phyloP scores from a whole-genome alignment of 2,797 vertebrate species.

The Labroides dimidiatus region DNA sequence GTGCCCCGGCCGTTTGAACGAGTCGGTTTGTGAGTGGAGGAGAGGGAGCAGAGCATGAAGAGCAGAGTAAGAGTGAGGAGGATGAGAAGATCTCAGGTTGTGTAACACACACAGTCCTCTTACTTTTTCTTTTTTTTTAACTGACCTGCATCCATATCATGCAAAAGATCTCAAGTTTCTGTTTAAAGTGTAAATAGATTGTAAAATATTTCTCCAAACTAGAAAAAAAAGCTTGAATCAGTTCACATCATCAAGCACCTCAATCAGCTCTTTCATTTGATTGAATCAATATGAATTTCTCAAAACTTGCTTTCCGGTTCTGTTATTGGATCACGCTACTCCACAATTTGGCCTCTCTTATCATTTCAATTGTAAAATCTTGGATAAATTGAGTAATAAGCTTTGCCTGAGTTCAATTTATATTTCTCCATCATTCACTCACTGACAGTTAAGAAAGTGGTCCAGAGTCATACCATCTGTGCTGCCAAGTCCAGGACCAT shows the following conservation, averaged over 20 bases:
- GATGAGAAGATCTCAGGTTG: not conserved
- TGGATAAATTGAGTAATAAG: conserved; percentile 73
- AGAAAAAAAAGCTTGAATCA: not conserved
- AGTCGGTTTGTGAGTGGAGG: conserved; percentile 46
- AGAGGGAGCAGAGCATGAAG: conserved; percentile 27
- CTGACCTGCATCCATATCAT: not conserved
- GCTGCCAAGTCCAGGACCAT: conserved; percentile 14
- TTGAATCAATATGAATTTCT: conserved; percentile 31
- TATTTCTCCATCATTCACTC: conserved; percentile 38
- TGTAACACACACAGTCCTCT: conserved; percentile 7
- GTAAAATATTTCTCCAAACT: not conserved
- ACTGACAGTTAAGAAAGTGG: conserved; percentile 44
- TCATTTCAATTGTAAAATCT: conserved; percentile 32
- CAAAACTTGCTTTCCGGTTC: conserved; percentile 46
- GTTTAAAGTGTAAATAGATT: not conserved
- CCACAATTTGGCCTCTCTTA: conserved; percentile 8
- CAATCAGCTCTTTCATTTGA: not conserved
- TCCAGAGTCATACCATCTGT: conserved; percentile 7
- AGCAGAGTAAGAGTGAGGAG: conserved; percentile 22
- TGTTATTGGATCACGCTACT: conserved; percentile 64
- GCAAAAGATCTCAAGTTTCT: not conserved
- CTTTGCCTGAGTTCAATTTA: conserved; percentile 78
- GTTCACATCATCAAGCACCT: not conserved
- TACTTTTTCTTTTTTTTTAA: too few relatives aligned
- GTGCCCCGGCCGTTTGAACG: conserved; percentile 68